Percentiles rank a stretch among this genome's conserved stretches.
Conservation (phyloP, 1,140 invertebrate species). For the Rhopalosiphum padi region DNA sequence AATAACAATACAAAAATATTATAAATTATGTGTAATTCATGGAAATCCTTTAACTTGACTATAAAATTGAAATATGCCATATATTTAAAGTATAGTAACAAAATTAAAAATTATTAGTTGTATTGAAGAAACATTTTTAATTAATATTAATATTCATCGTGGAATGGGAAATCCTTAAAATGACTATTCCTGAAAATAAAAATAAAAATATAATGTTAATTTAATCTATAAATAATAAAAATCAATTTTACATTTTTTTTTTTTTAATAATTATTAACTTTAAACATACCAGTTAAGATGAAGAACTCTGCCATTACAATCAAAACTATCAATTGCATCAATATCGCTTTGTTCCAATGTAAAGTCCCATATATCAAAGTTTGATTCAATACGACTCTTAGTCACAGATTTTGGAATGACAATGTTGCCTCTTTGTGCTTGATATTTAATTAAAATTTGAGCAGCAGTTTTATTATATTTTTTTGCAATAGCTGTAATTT, state of each 20-base stretch:
- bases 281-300: conserved; percentile 60
- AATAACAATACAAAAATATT: neutral
- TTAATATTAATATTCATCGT: conserved; percentile 51
- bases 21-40: neutral
- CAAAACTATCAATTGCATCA: conserved; percentile 63
- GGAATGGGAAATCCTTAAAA: conserved; percentile 42
- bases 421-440: conserved; percentile 66
- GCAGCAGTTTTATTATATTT: conserved; percentile 75
- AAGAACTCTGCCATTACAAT: conserved; percentile 62
- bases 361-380: conserved; percentile 78
- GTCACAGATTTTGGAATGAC: conserved; percentile 76
- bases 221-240: neutral
- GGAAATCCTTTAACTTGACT: neutral
- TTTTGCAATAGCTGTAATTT: conserved; percentile 71
- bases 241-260: neutral
- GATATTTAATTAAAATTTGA: conserved; percentile 75
- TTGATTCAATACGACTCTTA: conserved; percentile 73
- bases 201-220: neutral
- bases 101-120: neutral
- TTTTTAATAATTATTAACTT: neutral
- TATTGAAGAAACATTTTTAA: neutral
- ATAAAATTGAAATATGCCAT: neutral
- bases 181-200: conserved; percentile 41
- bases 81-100: neutral
- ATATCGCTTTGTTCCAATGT: conserved; percentile 68